Evolutionary conservation across 2,113 vertebrate species (phyloP).

Genomic region (Nothoprocta pentlandii): DNA sequence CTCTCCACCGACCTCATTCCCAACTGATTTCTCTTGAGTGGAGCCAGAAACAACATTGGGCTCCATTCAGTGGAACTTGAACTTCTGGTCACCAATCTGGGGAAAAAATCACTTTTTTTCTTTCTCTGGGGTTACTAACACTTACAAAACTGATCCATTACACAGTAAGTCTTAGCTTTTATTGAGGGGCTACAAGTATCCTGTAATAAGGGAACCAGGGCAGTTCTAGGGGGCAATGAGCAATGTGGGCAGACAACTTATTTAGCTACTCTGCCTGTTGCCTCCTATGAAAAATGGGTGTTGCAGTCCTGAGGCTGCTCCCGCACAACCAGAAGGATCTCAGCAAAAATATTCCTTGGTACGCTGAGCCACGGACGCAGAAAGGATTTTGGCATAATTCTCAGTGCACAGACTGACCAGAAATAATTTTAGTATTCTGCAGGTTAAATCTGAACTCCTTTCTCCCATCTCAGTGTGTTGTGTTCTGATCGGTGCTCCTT

Average conservation of each 20-base stretch:
- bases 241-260: neutral
- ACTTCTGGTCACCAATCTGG: neutral
- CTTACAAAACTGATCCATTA: neutral
- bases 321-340: neutral
- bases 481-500: neutral
- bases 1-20: neutral
- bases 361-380: accelerated
- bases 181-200: neutral
- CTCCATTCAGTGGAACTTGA: neutral
- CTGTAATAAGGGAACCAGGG: neutral
- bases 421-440: constrained; percentile 14
- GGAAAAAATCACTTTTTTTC: neutral
- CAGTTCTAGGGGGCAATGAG: neutral
- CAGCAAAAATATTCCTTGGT: accelerated
- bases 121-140: neutral
- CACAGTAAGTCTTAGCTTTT: neutral
- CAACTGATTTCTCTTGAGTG: neutral
- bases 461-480: neutral
- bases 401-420: accelerated
- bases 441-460: constrained; percentile 1
- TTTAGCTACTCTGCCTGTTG: too few species aligned
- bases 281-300: neutral
- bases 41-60: neutral
- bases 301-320: accelerated
- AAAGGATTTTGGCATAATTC: neutral